Evolutionary conservation across 2,888 invertebrate species (phyloP), one percentile per base, ranked within the genome.

Genomic region (Macaria liturata): DNA sequence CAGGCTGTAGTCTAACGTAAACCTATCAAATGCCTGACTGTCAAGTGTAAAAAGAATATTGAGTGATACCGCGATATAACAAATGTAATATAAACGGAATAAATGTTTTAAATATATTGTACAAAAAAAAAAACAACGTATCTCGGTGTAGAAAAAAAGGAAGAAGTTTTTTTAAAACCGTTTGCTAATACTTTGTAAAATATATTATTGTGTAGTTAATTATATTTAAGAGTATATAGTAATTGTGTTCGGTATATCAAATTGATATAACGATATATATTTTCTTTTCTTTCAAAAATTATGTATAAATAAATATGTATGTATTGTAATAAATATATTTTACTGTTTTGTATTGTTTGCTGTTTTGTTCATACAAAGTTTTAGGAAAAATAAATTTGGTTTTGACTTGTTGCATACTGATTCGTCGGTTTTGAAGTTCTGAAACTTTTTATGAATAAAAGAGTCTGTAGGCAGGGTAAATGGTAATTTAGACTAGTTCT

Each of bases 241-340:
- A 50, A 54, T 44, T 54, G 34, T 59, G 46, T 57, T 54, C 46
- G 46, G 45, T 65, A 70, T 72, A 72, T 77, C 76, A 76, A 74
- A 76, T 73, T 76, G 72, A 75, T 72, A 66, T 75, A 63, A 59
- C 63, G 48, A 39, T 44, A 37, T 7, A 46, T 59, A 59, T 61
- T 68, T 62, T 65, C 64, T 64, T 9, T 42, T 42, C 8, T 8
- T 8, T 8, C 5, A 42, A 8, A 42, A 8, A 39, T 7, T 42
- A 42, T n/a, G 4, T 42, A 9, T 42, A 42, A 20, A n/a, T 65
- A 65, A 45, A 45, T 49, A 54, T 54, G 55, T 49, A 63, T 53
- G 52, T 49, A 57, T 48, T 54, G 49, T 44, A 46, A 31, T 37
- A 8, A 45, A 20, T 20, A 20, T 20, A 20, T 1, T 2, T 20